phyloP scores from a whole-genome alignment of 2,113 vertebrate species.

The Cottus gobio region DNA sequence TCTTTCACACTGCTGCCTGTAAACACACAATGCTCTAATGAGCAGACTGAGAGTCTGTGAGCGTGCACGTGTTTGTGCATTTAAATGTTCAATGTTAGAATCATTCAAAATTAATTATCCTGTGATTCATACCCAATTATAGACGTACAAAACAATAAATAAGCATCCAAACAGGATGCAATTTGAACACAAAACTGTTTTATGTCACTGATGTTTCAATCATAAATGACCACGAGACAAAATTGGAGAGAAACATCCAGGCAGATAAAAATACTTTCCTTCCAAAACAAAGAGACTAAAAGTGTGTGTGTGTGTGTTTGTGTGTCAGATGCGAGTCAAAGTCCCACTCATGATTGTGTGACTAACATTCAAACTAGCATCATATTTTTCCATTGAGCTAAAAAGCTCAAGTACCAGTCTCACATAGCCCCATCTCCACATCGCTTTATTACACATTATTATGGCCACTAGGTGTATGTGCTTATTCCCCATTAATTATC shows the following conservation, averaged over 20 bases:
- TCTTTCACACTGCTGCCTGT: not conserved
- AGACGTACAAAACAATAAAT: not conserved
- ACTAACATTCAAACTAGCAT: conserved; percentile 12
- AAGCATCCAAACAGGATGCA: not conserved
- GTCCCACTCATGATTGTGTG: not conserved
- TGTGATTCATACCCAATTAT: not conserved
- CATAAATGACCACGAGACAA: not conserved
- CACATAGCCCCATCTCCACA: too few species aligned
- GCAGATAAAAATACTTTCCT: not conserved
- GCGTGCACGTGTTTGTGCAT: not conserved
- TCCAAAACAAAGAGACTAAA: not conserved
- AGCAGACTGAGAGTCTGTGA: not conserved
- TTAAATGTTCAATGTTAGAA: not conserved
- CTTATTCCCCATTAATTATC: not conserved
- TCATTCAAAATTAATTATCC: not conserved
- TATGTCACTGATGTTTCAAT: not conserved
- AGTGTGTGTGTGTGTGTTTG: not conserved
- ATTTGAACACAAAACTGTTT: not conserved
- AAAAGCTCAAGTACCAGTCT: not conserved
- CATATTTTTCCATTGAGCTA: not conserved
- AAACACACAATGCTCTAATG: not conserved
- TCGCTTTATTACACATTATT: too few species aligned
- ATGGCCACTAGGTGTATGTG: too few species aligned
- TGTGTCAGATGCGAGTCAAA: conserved; percentile 15
- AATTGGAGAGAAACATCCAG: not conserved